phyloP scores from a whole-genome alignment of 2,113 vertebrate genomes.

The Sinocyclocheilus anshuiensis region DNA sequence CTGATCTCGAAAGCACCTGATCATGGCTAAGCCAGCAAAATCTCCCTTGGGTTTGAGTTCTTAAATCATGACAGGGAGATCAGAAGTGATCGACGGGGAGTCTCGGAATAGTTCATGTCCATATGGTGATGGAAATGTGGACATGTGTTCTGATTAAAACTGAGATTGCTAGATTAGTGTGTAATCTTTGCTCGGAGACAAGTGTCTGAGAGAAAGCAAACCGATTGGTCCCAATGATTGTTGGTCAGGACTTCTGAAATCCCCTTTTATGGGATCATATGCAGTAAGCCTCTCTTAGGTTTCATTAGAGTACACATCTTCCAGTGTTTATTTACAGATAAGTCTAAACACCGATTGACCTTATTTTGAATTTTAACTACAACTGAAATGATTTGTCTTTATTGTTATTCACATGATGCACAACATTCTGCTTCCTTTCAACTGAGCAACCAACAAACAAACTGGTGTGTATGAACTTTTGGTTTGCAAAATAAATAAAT shows the following conservation, averaged over 20 bases:
- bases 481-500: too few species aligned
- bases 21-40: slow-evolving; percentile 7
- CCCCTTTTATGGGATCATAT: slow-evolving; percentile 36
- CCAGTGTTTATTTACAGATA: slow-evolving; percentile 30
- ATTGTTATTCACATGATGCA: neutral
- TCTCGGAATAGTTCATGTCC: slow-evolving; percentile 33
- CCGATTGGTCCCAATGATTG: slow-evolving; percentile 33
- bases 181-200: slow-evolving; percentile 45
- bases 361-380: neutral
- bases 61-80: slow-evolving; percentile 15
- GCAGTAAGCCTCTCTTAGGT: slow-evolving; percentile 26
- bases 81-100: slow-evolving; percentile 14
- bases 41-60: slow-evolving; percentile 8
- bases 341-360: slow-evolving; percentile 28
- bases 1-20: neutral
- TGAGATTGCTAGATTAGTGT: slow-evolving; percentile 48
- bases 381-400: neutral
- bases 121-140: slow-evolving; percentile 44
- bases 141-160: slow-evolving; percentile 46
- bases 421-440: neutral
- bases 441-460: neutral
- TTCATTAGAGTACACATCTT: slow-evolving; percentile 27
- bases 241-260: slow-evolving; percentile 30
- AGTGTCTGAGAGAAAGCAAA: slow-evolving; percentile 38
- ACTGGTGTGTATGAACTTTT: neutral